Evolutionary conservation across 1,140 invertebrate species (phyloP), one percentile per base, ranked within the genome.

Genomic region (Babylonia areolata): DNA sequence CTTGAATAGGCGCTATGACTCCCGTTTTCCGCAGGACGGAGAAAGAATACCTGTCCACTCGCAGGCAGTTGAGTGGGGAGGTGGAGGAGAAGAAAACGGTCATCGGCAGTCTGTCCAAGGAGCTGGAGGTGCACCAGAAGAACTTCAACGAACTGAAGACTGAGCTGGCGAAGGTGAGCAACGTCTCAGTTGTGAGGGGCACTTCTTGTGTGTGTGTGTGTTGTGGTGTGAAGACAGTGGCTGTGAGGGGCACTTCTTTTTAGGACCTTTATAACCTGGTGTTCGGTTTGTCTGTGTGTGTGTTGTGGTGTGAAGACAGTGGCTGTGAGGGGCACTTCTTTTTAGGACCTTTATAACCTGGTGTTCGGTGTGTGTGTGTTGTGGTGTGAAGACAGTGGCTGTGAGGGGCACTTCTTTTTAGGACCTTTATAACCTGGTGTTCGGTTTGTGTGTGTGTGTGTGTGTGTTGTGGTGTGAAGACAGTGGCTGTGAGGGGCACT

Each of bases 71-170:
- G 85, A 90, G 89, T 15, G 78, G 84, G 77, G 92, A 94, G 82
- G 88, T 94, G n/a, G 92, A 93, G 35, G 91, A 92, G 77, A 94
- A 94, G 81, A 93, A 92, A 71, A 87, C 86, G 15, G 88, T 93
- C 1, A 93, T 94, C 35, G 87, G 88, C 9, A 91, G 87, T 82
- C 85, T 94, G 37, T 94, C 93, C 35, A 92, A 93, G 71, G 91
- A 94, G 71, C 86, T 94, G 17, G 93, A 94, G 71, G 85, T 90
- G 15, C 93, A 94, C 84, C 92, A 93, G 88, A 92, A 91, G 85
- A 93, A 94, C 82, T 93, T 94, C 88, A 91, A 92, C 77, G 93
- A 94, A 78, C 89, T 94, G 0, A 94, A 94, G 83, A 89, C 92
- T 54, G 93, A 94, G 84, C 89, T 94, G 0, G 89, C 87, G 15